Percentiles rank a stretch among this genome's conserved stretches.
Evolutionary conservation across 2,888 invertebrate genomes (phyloP).

Genomic region (Rhogogaster chlorosoma): DNA sequence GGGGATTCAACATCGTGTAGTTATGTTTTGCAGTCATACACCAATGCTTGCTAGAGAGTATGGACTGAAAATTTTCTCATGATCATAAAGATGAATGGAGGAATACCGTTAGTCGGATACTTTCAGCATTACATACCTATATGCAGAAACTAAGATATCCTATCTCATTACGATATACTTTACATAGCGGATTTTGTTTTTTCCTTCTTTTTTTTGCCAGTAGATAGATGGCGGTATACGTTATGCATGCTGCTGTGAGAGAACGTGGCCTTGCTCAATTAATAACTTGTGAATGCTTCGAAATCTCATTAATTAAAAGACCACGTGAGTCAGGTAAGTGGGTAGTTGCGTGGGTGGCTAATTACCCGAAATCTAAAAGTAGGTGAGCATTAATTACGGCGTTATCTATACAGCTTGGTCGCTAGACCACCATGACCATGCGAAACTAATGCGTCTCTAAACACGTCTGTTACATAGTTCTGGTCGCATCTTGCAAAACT

Average conservation of each 20-base stretch:
- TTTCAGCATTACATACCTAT: background rate
- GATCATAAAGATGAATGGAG: constrained; percentile 3
- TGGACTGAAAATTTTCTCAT: constrained; percentile 21
- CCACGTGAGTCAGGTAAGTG: background rate
- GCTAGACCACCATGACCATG: constrained; percentile 1
- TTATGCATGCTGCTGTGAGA: background rate
- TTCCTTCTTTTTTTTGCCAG: background rate
- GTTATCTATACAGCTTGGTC: background rate
- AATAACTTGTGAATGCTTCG: background rate
- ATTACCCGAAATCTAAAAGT: constrained; percentile 33
- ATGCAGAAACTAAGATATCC: background rate
- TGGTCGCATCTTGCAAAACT: background rate
- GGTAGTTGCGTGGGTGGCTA: constrained; percentile 34
- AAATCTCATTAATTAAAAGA: background rate
- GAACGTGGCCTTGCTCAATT: constrained; percentile 35
- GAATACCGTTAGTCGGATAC: background rate
- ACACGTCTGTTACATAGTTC: background rate
- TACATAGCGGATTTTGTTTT: too few relatives aligned
- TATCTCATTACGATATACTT: background rate
- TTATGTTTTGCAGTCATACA: background rate
- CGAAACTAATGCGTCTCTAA: background rate
- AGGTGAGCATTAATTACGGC: constrained; percentile 18
- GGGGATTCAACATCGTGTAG: background rate
- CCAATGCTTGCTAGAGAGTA: background rate
- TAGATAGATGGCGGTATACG: background rate